A percentile compares a stretch with the other conserved stretches of the same genome.
Evolutionary conservation across 2,797 vertebrate genomes (phyloP).

Genomic region (Tapirus indicus): DNA sequence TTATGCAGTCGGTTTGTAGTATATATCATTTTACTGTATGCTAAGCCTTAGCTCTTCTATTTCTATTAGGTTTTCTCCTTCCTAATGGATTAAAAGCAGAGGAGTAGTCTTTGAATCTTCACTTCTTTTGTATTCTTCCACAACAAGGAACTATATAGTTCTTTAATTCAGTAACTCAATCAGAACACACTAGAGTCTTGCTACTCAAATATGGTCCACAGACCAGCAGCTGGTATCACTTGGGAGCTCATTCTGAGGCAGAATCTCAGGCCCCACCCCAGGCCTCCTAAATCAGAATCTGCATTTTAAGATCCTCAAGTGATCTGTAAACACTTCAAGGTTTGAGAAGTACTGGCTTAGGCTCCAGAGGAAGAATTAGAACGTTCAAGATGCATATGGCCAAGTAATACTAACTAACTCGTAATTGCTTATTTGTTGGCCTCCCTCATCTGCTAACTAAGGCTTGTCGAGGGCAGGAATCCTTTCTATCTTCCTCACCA

Average conservation of each 20-base stretch:
- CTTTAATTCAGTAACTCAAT: background rate
- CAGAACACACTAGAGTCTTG: background rate
- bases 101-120: background rate
- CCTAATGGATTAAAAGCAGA: background rate
- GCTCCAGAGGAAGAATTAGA: conserved; percentile 47
- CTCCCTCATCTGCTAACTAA: conserved; percentile 36
- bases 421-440: conserved; percentile 56
- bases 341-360: conserved; percentile 43
- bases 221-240: background rate
- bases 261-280: background rate
- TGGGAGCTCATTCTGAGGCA: background rate
- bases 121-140: conserved; percentile 43
- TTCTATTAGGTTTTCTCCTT: background rate
- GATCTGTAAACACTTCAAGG: background rate
- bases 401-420: background rate
- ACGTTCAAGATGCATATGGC: background rate
- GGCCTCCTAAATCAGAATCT: conserved; percentile 9
- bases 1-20: background rate
- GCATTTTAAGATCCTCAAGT: conserved; percentile 32
- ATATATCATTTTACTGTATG: background rate
- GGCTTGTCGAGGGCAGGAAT: conserved; percentile 20
- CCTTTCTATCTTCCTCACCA: conserved; percentile 49
- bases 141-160: background rate
- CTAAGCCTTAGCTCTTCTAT: background rate
- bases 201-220: conserved; percentile 8